Conservation (phyloP, 2,113 vertebrate genomes). For the Syrrhaptes paradoxus region DNA sequence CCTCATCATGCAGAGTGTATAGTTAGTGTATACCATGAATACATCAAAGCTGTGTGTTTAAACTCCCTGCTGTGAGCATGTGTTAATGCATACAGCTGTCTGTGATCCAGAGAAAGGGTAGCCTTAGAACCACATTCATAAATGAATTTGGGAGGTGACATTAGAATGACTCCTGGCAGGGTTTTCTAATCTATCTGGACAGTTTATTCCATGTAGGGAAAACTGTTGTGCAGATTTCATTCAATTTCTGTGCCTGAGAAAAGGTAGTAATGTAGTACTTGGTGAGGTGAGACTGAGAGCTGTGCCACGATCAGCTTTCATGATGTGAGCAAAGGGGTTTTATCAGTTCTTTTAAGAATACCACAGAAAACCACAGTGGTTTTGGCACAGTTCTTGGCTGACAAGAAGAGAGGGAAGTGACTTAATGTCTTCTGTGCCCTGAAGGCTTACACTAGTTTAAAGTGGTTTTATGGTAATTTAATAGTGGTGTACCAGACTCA, state of each 20-base stretch:
- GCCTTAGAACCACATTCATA: not conserved
- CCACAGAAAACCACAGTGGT: not conserved
- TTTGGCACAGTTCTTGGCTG: not conserved
- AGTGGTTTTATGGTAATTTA: not conserved
- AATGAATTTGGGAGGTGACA: not conserved
- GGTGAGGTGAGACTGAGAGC: not conserved
- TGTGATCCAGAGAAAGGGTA: not conserved
- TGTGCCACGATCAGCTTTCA: not conserved
- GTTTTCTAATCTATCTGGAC: not conserved
- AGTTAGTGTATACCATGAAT: not conserved
- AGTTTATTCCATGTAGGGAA: not conserved
- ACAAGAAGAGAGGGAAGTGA: not conserved
- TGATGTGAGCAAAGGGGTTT: not conserved
- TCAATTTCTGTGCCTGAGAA: not conserved
- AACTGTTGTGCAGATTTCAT: not conserved
- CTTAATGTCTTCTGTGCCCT: not conserved
- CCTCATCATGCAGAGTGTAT: not conserved
- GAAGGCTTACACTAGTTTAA: not conserved
- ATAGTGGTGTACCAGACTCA: not conserved
- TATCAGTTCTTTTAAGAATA: not conserved
- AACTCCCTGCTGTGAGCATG: conserved; percentile 41
- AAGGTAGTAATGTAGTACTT: not conserved
- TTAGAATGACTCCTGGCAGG: not conserved
- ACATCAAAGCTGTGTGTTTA: conserved; percentile 28
- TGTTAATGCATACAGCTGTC: not conserved